Base-by-base conservation (phyloP, 1,140 invertebrate species). In the Euwallacea similis region DNA sequence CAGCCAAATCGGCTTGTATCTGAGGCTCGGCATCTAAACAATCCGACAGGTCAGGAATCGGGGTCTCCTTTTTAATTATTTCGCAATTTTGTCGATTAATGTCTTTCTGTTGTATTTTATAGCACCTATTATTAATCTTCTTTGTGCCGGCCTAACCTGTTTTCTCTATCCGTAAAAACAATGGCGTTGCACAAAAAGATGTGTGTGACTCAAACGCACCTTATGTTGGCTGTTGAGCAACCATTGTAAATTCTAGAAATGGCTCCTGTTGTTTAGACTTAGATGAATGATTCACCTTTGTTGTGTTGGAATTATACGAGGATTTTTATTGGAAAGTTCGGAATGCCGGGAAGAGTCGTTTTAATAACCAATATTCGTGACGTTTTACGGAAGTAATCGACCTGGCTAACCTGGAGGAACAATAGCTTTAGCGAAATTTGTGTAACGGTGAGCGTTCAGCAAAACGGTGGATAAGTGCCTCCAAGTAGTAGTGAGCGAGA, bases 1-100 rank as follows among this genome's bases (percentile, higher is more conserved):
- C 61, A 63, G 61, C 61, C 61, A 63, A 47, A 63, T 63, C 44
- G 11, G 61, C 61, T 46, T 63, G 61, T 63, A 47, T 16, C 61
- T 47, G 44, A 8, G 10, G 7, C 8, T 47, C 7, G 7, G 6
- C 21, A 50, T 63, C n/a, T 63, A 63, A 63, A 47, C 61, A 63
- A 63, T n/a, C 61, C 21, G 61, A 63, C 61, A 63, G 44, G 43
- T 63, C 9, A 7, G 61, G 44, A 63, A 50, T 50, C 61, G 42
- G 42, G 21, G n/a, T 50, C 11, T 8, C 43, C 13, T 63, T 63
- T 47, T 46, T 47, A 63, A 63, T 63, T 63, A 63, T 63, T 47
- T 63, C 61, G 61, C 61, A 46, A 63, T 50, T 63, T 47, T 63
- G 7, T 13, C 7, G 61, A 63, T 63, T 63, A 63, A 63, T 63